Evolutionary conservation across 2,888 invertebrate genomes (phyloP), one percentile per base, ranked within the genome.

Genomic region (Drosophila trichaetosa): DNA sequence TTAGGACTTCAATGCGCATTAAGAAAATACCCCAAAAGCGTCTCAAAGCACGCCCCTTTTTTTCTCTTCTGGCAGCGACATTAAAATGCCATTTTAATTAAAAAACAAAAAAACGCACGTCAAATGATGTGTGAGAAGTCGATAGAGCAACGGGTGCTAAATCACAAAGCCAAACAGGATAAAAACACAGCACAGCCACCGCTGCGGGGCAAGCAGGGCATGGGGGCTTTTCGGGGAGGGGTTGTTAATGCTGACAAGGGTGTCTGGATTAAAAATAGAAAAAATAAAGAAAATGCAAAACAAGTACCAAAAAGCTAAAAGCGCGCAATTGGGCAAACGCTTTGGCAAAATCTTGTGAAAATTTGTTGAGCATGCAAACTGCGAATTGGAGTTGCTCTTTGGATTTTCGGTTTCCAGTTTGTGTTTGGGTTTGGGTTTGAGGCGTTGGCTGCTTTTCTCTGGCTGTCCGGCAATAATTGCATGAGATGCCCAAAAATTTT

Each of bases 311-410:
- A 56, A 61, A 58, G 52, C 36, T n/a, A 64, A 46, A 58, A 34
- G 52, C 49, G 58, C 29, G 69, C 73, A 82, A 79, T 82, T 79
- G 82, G 56, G 54, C 57, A 27, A 74, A 68, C 60, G 78, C 68
- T 80, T 81, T 83, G 60, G 51, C 79, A 82, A 84, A 85, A 89
- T 89, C 87, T 87, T 87, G 86, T 86, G 87, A 77, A 82, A 89
- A 90, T 89, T 82, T 90, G 89, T 87, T 88, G 87, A 90, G 90
- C 90, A 65, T 77, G 90, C 87, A 88, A 88, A 86, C 81, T 72
- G 64, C 56, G 46, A 42, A 24, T 27, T 46, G 46, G 1, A 46
- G 46, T 24, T 59, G 84, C 59, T 68, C 74, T 62, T 67, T 60
- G 54, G 38, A 29, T 49, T 62, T 29, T 57, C 38, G 67, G 67